Evolutionary conservation across 1,140 invertebrate species (phyloP).

Genomic region (Achroia grisella): DNA sequence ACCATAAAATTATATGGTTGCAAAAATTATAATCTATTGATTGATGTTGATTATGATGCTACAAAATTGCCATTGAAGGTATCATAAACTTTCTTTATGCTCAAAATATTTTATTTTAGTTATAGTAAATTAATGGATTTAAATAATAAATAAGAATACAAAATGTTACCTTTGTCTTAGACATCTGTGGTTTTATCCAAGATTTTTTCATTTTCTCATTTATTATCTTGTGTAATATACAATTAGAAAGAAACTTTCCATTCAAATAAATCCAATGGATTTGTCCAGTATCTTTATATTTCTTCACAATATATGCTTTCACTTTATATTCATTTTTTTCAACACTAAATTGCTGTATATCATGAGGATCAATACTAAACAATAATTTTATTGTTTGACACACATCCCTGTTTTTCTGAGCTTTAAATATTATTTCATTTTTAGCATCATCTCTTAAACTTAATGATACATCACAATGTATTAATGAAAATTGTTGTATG

Average conservation of each 20-base stretch:
- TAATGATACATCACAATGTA: slow-evolving; percentile 75
- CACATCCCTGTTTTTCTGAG: slow-evolving; percentile 71
- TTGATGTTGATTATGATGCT: too few relatives aligned
- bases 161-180: slow-evolving; percentile 30
- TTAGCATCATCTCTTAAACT: slow-evolving; percentile 76
- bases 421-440: slow-evolving; percentile 74
- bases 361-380: slow-evolving; percentile 57
- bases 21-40: too few relatives aligned
- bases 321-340: slow-evolving; percentile 71
- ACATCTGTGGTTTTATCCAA: slow-evolving; percentile 1
- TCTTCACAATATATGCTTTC: slow-evolving; percentile 73
- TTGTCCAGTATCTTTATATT: slow-evolving; percentile 54
- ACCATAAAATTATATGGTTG: too few relatives aligned
- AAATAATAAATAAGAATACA: too few relatives aligned
- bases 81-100: too few relatives aligned
- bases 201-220: slow-evolving; percentile 55
- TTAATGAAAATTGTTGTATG: slow-evolving; percentile 75
- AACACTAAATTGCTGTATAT: slow-evolving; percentile 68
- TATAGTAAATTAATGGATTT: too few relatives aligned
- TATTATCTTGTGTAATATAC: slow-evolving; percentile 72
- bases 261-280: slow-evolving; percentile 79
- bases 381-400: slow-evolving; percentile 70
- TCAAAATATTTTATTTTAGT: too few relatives aligned
- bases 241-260: slow-evolving; percentile 72
- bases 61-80: too few relatives aligned